Conservation (phyloP, 2,888 invertebrate genomes). For the Julus scandinavius region DNA sequence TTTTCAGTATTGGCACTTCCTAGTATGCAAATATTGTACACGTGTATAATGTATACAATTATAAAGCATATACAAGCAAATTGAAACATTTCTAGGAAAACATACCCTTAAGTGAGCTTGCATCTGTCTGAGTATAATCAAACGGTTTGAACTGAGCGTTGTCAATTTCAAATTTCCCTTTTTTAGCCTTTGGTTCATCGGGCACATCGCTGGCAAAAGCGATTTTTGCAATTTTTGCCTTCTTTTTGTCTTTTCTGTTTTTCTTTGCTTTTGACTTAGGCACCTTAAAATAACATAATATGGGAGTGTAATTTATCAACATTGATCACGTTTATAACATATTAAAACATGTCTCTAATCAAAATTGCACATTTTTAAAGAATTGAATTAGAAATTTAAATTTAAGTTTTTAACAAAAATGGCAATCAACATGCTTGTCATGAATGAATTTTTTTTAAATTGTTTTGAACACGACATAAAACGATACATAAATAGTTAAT, state of each 20-base stretch:
- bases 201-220: background rate
- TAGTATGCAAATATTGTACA: background rate
- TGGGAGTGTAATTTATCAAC: background rate
- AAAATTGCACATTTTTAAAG: too few species aligned
- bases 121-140: constrained; percentile 50
- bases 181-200: background rate
- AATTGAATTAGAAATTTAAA: too few species aligned
- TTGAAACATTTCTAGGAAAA: background rate
- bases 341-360: too few species aligned
- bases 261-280: constrained; percentile 19
- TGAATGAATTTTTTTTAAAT: too few species aligned
- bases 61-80: background rate
- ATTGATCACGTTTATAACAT: background rate
- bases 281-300: background rate
- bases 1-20: background rate
- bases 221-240: background rate
- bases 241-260: constrained; percentile 16
- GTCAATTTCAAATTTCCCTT: background rate
- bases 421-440: too few species aligned
- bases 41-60: background rate
- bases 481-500: too few species aligned
- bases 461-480: too few species aligned
- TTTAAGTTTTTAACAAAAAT: too few species aligned
- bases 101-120: constrained; percentile 1
- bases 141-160: constrained; percentile 48